Evolutionary conservation across 2,797 vertebrate species (phyloP), one percentile per base, ranked within the genome.

Genomic region (Mastacembelus armatus): DNA sequence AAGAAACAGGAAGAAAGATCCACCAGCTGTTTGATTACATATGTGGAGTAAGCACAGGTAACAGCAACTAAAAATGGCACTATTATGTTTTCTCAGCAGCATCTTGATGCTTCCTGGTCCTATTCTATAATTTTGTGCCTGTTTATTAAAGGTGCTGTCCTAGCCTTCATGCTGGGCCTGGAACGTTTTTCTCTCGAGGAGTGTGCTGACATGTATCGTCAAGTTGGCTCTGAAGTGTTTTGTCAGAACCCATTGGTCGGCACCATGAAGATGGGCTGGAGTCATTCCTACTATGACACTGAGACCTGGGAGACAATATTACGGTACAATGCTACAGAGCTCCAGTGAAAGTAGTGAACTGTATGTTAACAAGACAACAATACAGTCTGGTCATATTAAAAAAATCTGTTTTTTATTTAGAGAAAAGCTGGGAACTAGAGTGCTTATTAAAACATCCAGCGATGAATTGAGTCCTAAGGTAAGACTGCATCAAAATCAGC

Each of bases 191-290:
- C 93, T 47, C 49, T 94, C 3, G 90, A 92, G 19, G 92, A 94
- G 45, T 94, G 93, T 66, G 84, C 85, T 21, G 89, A 93, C 9
- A 92, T 94, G 90, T 94, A 94, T 77, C 80, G 74, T 11, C 89
- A 89, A 2, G 93, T 94, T 62, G 93, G 93, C 44, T 87, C 90
- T 3, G 92, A 94, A n/a, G n/a, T n/a, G n/a, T n/a, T n/a, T n/a
- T n/a, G n/a, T n/a, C n/a, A n/a, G n/a, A n/a, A n/a, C n/a, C n/a
- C n/a, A n/a, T n/a, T n/a, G n/a, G n/a, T n/a, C n/a, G n/a, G n/a
- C n/a, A n/a, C n/a, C n/a, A n/a, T 94, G 70, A 92, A 94, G 71
- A 94, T 94, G 93, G 93, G 92, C 68, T 94, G 89, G 92, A 92
- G 64, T 71, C 92, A 94, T 69, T 93, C 92, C 10, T 95, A 94